Conservation (phyloP, 2,797 vertebrate species). For the Xenopus petersii region DNA sequence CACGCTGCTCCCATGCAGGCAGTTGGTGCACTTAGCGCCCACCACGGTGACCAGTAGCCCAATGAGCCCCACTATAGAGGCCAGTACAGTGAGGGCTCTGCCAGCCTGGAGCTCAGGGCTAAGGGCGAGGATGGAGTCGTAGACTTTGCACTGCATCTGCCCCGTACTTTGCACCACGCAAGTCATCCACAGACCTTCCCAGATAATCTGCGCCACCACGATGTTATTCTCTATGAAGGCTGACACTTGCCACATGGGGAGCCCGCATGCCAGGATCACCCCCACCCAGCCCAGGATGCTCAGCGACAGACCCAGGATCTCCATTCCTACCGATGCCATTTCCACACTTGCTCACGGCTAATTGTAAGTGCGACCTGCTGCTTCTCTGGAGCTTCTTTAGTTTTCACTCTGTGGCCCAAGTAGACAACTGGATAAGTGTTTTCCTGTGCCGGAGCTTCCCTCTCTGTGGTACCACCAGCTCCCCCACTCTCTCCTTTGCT, state of each 20-base stretch:
- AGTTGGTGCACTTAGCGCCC: slow-evolving; percentile 95
- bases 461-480: no score
- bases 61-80: slow-evolving; percentile 80
- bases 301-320: slow-evolving; percentile 85
- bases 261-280: slow-evolving; percentile 85
- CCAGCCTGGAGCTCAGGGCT: slow-evolving; percentile 82
- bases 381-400: no score
- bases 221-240: slow-evolving; percentile 92
- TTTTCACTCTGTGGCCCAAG: no score
- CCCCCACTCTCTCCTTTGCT: no score
- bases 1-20: slow-evolving; percentile 73
- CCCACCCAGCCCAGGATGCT: slow-evolving; percentile 86
- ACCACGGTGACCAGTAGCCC: slow-evolving; percentile 89
- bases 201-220: slow-evolving; percentile 88
- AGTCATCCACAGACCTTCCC: slow-evolving; percentile 95
- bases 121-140: slow-evolving; percentile 89
- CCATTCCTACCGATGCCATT: slow-evolving; percentile 88
- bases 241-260: slow-evolving; percentile 95
- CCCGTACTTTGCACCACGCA: slow-evolving; percentile 93
- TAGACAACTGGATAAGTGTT: no score
- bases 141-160: slow-evolving; percentile 93
- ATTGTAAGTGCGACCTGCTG: no score
- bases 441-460: no score
- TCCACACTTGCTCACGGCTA: slow-evolving; percentile 53
- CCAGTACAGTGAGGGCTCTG: slow-evolving; percentile 83